phyloP scores from a whole-genome alignment of 2,888 invertebrate genomes.

The Hemistola chrysoprasaria region DNA sequence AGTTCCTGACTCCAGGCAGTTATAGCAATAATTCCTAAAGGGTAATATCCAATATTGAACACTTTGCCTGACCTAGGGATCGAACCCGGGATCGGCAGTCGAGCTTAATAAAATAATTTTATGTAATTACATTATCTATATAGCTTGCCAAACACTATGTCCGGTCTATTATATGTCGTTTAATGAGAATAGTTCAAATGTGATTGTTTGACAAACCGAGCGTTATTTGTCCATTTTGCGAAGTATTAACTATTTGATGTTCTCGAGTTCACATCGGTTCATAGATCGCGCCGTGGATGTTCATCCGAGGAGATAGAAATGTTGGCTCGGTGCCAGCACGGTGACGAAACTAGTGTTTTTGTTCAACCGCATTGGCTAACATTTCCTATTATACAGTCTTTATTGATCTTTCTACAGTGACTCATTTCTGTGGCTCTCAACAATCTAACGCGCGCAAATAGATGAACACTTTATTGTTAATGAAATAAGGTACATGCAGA shows the following conservation, averaged over 20 bases:
- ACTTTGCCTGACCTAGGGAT: too few relatives aligned
- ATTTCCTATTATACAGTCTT: conserved; percentile 31
- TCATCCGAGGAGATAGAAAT: conserved; percentile 14
- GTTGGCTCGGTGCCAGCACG: conserved; percentile 53
- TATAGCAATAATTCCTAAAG: too few relatives aligned
- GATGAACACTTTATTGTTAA: too few relatives aligned
- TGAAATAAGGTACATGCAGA: too few relatives aligned
- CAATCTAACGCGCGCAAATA: too few relatives aligned
- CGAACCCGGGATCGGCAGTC: too few relatives aligned
- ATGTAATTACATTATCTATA: too few relatives aligned
- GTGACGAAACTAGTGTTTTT: conserved; percentile 52
- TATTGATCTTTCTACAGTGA: conserved; percentile 23
- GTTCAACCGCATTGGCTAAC: conserved; percentile 38
- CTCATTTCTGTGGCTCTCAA: conserved; percentile 7
- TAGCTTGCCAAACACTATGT: too few relatives aligned
- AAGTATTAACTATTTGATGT: conserved; percentile 50
- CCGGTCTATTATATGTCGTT: too few relatives aligned
- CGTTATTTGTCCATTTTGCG: conserved; percentile 40
- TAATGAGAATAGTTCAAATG: conserved; percentile 20
- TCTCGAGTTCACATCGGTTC: conserved; percentile 53
- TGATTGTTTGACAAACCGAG: conserved; percentile 37
- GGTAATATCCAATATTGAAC: too few relatives aligned
- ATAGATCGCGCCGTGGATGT: conserved; percentile 29
- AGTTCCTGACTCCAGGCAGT: too few relatives aligned
- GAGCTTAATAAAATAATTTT: too few relatives aligned